A percentile compares a stretch with the other conserved stretches of the same genome.
phyloP scores from a whole-genome alignment of 30 jellyfish, hydroid and myxozoan genomes.

The Turritopsis dohrnii region DNA sequence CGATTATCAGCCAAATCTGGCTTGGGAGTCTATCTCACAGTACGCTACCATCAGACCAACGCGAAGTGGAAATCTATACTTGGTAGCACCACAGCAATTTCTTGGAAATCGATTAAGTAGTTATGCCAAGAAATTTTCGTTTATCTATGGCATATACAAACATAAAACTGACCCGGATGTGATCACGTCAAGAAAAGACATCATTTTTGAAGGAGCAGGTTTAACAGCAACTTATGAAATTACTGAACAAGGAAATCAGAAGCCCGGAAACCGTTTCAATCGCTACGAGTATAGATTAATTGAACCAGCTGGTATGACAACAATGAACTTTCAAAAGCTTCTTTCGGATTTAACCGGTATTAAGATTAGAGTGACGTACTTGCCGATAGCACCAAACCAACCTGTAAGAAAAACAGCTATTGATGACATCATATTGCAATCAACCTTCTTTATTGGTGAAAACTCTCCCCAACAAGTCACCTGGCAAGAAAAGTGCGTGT shows the following conservation, averaged over 20 bases:
- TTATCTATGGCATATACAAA: slow-evolving; percentile 51
- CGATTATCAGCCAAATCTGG: slow-evolving; percentile 44
- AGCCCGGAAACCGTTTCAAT: slow-evolving; percentile 58
- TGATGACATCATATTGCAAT: slow-evolving; percentile 53
- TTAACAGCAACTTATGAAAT: slow-evolving; percentile 63
- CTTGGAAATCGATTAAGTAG: slow-evolving; percentile 90
- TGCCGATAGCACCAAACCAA: not conserved
- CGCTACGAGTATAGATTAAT: slow-evolving; percentile 39
- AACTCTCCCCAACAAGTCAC: slow-evolving; percentile 81
- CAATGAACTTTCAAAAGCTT: slow-evolving; percentile 63
- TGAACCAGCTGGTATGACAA: slow-evolving; percentile 81
- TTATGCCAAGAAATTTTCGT: slow-evolving; percentile 61
- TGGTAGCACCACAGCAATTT: slow-evolving; percentile 72
- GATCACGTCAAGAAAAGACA: slow-evolving; percentile 52
- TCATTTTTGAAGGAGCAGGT: slow-evolving; percentile 90
- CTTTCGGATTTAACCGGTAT: slow-evolving; percentile 70
- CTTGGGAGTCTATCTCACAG: slow-evolving; percentile 46
- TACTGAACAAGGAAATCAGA: slow-evolving; percentile 57
- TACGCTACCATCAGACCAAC: slow-evolving; percentile 45
- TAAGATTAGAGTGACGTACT: slow-evolving; percentile 72
- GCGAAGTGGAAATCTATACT: slow-evolving; percentile 50
- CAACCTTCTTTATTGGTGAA: slow-evolving; percentile 61
- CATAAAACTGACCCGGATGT: slow-evolving; percentile 32
- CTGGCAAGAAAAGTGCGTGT: slow-evolving; percentile 85
- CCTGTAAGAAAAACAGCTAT: slow-evolving; percentile 47